Evolutionary conservation across 1,140 invertebrate species (phyloP), one percentile per base, ranked within the genome.

Genomic region (Polypedilum pembai): DNA sequence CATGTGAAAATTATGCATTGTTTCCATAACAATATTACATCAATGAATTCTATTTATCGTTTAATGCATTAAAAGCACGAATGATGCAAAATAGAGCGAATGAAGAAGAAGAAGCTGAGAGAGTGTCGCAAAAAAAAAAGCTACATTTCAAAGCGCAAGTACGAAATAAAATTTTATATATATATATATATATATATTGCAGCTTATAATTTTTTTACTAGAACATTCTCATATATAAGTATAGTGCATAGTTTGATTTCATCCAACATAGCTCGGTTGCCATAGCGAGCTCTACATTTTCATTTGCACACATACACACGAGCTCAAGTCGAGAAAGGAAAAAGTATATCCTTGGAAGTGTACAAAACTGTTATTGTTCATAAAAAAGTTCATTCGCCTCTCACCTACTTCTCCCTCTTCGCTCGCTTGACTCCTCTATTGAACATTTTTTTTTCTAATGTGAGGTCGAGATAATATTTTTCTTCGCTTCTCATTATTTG

Each of bases 171-270:
- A 56, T 33, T 33, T 33, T 33, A 33, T 33, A 33, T n/a, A n/a
- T n/a, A n/a, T n/a, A n/a, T n/a, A n/a, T n/a, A n/a, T n/a, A n/a
- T n/a, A n/a, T 56, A n/a, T 56, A 56, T n/a, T 56, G 45, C 45
- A 56, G n/a, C 45, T 56, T 56, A 56, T 56, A 56, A n/a, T 15
- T 56, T n/a, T n/a, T 12, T 15, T n/a, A 12, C 12, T 56, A 45
- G 41, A 12, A 56, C 45, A n/a, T 2, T n/a, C 45, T 56, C 12
- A 3, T 33, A 33, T 33, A 33, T 33, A 56, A 10, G 45, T 56
- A n/a, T n/a, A 56, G 45, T n/a, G n/a, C 45, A 56, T 56, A 56
- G 45, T 56, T 56, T 56, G 45, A 56, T 56, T n/a, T 56, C n/a
- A 12, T 45, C 41, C 41, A 45, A 33, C 24, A 33, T 33, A 33